Conservation (phyloP, 2,888 invertebrate species). For the Ophion ellenae region DNA sequence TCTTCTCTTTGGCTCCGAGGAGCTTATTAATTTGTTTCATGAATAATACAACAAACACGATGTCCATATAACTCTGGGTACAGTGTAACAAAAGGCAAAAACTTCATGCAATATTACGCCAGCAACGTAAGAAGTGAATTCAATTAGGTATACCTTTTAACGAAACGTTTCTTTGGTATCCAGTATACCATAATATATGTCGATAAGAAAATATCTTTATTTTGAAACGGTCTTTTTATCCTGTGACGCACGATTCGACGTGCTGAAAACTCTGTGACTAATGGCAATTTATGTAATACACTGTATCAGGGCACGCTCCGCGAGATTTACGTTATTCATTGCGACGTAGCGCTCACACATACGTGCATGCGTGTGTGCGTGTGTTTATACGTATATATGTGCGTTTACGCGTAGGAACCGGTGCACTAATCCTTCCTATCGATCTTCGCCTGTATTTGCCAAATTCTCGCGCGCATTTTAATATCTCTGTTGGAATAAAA, state of each 20-base stretch:
- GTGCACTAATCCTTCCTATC: too few species aligned
- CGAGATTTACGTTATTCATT: background rate
- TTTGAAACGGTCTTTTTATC: background rate
- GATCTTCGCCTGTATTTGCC: too few species aligned
- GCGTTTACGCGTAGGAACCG: too few species aligned
- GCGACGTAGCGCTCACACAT: background rate
- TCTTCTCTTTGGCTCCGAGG: conserved; percentile 6
- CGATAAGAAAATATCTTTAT: conserved; percentile 35
- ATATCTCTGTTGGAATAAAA: too few species aligned
- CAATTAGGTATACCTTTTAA: conserved; percentile 75
- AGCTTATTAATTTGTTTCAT: conserved; percentile 6
- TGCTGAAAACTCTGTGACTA: conserved; percentile 48
- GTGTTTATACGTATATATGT: background rate
- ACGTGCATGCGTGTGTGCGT: background rate
- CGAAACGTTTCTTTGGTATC: conserved; percentile 77
- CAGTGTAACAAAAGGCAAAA: background rate
- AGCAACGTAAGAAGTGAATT: background rate
- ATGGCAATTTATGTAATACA: conserved; percentile 18
- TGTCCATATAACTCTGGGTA: too few species aligned
- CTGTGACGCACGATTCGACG: conserved; percentile 13
- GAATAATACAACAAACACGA: background rate
- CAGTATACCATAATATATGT: conserved; percentile 77
- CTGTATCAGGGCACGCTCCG: background rate
- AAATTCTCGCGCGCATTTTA: too few species aligned
- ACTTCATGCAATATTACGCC: conserved; percentile 21